phyloP scores from a whole-genome alignment of 2,797 vertebrate species.

The Hydrophis major region DNA sequence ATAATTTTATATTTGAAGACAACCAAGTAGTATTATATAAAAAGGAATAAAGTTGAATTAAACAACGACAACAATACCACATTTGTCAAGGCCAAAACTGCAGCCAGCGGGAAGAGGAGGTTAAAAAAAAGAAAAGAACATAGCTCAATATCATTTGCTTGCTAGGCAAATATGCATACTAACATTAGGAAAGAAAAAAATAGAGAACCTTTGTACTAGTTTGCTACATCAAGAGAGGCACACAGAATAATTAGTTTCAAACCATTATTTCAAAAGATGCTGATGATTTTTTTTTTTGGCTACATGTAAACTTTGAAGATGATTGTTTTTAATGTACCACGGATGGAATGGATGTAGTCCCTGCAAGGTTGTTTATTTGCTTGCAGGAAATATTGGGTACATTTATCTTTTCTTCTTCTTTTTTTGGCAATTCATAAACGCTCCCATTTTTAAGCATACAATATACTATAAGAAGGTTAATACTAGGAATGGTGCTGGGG shows the following conservation, averaged over 20 bases:
- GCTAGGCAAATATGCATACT: constrained; percentile 81
- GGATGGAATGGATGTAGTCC: not conserved
- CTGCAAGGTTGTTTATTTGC: not conserved
- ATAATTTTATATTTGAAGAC: constrained; percentile 60
- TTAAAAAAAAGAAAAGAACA: constrained; percentile 54
- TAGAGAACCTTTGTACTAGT: constrained; percentile 80
- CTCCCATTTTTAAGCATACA: constrained; percentile 83
- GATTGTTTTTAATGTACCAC: constrained; percentile 1
- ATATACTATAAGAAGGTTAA: constrained; percentile 86
- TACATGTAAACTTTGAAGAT: constrained; percentile 85
- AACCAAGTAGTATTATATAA: constrained; percentile 70
- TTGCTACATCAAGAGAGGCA: constrained; percentile 90
- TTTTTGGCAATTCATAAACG: constrained; percentile 84
- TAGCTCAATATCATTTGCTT: constrained; percentile 84
- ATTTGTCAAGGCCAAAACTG: constrained; percentile 76
- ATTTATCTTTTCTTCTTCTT: constrained; percentile 60
- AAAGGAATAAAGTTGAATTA: constrained; percentile 80
- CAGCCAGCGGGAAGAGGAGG: constrained; percentile 18
- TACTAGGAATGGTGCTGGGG: constrained; percentile 90
- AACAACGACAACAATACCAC: constrained; percentile 18
- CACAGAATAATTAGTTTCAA: constrained; percentile 81
- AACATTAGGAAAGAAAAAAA: constrained; percentile 84
- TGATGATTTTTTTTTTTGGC: constrained; percentile 76
- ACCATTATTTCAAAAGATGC: constrained; percentile 83
- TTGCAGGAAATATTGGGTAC: not conserved